Evolutionary conservation across 2,888 invertebrate genomes (phyloP).

Genomic region (Ametastegia equiseti): DNA sequence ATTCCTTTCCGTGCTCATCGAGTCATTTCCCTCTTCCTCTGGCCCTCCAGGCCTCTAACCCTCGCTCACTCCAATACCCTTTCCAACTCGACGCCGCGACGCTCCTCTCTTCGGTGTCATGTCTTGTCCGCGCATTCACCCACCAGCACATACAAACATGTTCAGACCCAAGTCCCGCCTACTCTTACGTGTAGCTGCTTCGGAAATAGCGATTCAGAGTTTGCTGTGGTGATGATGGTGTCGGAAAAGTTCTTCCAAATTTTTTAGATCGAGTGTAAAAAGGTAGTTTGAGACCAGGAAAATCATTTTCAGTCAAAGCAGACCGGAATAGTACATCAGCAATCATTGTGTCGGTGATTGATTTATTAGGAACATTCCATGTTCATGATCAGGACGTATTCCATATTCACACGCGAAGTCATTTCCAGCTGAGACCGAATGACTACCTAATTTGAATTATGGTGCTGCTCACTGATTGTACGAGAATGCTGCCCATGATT

Average conservation of each 20-base stretch:
- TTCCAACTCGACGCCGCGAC: not conserved
- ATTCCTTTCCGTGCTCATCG: constrained; percentile 43
- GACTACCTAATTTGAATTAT: too few relatives aligned
- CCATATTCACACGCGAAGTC: too few relatives aligned
- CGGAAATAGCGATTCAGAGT: not conserved
- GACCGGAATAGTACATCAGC: too few relatives aligned
- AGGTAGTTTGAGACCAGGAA: not conserved
- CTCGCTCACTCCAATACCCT: not conserved
- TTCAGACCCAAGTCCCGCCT: constrained; percentile 37
- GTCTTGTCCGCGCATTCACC: constrained; percentile 46
- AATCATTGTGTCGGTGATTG: too few relatives aligned
- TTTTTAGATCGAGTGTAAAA: not conserved
- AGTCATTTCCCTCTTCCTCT: constrained; percentile 41
- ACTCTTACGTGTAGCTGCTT: not conserved
- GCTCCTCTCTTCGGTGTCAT: constrained; percentile 23
- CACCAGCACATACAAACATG: not conserved
- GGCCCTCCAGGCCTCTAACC: not conserved
- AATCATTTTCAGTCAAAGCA: not conserved
- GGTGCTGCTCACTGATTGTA: too few relatives aligned
- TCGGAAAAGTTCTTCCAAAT: too few relatives aligned
- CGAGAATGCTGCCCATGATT: too few relatives aligned
- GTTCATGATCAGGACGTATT: too few relatives aligned
- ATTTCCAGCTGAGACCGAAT: too few relatives aligned
- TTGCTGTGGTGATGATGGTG: not conserved
- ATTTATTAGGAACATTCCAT: too few relatives aligned